Evolutionary conservation across 2,888 invertebrate species (phyloP), one percentile per base, ranked within the genome.

Genomic region (Ypsolopha scabrella): DNA sequence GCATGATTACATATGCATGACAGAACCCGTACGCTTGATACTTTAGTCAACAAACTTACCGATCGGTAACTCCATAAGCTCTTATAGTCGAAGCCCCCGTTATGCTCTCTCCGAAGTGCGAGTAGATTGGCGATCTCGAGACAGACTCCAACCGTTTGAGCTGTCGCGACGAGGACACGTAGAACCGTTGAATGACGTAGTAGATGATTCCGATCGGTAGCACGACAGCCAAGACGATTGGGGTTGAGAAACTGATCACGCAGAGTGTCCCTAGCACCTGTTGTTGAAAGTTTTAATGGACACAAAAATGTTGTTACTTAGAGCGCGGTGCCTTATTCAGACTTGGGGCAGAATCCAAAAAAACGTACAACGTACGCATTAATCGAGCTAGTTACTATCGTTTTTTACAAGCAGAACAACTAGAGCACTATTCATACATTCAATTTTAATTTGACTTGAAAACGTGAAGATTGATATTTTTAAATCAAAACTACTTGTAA

Each of bases 41-140:
- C n/a, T 38, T 38, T 38, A 4, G 1, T 8, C 38, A n/a, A 10
- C 6, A 10, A 38, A 44, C 38, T 45, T 58, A 87, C 88, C 87
- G 88, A 4, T 92, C 81, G 60, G 93, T 90, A 39, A 94, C 93
- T 43, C 90, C 88, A 68, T 94, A 98, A 0, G 98, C 97, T 62
- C 97, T 88, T 60, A 98, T 97, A 0, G 94, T 94, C 46, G 91
- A 88, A 0, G 94, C 93, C 63, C 95, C 95, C 2, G 94, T 94
- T 49, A 99, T 92, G 44, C 96, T 97, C 87, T 99, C 99, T 14
- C 96, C 93, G 69, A 99, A 98, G 80, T 98, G 98, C 7, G 97
- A 97, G 83, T 97, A 99, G 65, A 99, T 96, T 0, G 98, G 99
- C 37, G 98, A 98, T 52, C 97, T 89, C 1, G 96, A 95, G 0